Evolutionary conservation across 2,113 vertebrate genomes (phyloP).

Genomic region (Sciurus niger): DNA sequence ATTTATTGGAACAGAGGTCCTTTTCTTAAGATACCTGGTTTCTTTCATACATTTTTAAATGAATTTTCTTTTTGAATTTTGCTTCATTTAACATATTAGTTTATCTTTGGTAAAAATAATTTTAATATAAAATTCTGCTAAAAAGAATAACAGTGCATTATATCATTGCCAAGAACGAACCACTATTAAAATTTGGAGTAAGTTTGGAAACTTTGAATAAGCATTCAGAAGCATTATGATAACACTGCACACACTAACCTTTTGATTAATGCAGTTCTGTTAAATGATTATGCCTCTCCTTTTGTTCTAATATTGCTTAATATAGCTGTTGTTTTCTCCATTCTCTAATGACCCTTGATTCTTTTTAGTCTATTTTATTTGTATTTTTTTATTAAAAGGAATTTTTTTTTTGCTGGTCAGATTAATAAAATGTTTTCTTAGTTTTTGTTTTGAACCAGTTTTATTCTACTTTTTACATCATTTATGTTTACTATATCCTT

Average conservation of each 20-base stretch:
- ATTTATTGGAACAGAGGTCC: background rate
- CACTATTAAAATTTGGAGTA: background rate
- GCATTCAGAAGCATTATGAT: background rate
- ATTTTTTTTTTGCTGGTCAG: background rate
- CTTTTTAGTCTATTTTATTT: background rate
- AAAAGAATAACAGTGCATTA: background rate
- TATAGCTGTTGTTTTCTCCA: background rate
- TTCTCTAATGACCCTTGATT: background rate
- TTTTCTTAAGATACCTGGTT: conserved; percentile 23
- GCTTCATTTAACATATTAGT: background rate
- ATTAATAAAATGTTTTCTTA: background rate
- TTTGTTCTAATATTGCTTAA: background rate
- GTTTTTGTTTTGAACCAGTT: background rate
- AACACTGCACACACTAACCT: background rate
- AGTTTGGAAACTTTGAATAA: background rate
- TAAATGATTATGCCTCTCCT: background rate
- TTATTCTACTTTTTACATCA: background rate
- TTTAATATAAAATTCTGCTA: background rate
- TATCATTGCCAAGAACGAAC: background rate
- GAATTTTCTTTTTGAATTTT: background rate
- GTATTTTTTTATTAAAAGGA: background rate
- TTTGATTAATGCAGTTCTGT: background rate
- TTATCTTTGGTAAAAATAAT: background rate
- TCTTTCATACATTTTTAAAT: conserved; percentile 21
- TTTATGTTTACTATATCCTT: background rate